Evolutionary conservation across 2,888 invertebrate species (phyloP).

Genomic region (Maniola hyperantus): DNA sequence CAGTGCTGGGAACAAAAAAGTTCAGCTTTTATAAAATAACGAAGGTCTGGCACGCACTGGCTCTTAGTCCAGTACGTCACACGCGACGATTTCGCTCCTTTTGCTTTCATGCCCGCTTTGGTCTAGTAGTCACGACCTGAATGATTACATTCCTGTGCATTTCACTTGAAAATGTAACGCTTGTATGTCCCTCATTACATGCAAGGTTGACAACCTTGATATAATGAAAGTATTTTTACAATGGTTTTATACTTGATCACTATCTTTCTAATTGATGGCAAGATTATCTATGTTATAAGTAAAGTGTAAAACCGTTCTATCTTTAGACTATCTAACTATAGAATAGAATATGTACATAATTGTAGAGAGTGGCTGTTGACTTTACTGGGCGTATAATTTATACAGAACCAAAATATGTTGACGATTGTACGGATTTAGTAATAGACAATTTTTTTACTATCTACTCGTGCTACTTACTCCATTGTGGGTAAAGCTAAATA

Average conservation of each 20-base stretch:
- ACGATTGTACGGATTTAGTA: too few species aligned
- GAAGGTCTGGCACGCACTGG: too few species aligned
- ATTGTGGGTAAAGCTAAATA: too few species aligned
- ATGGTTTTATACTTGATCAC: neutral
- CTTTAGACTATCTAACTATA: neutral
- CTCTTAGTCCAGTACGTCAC: too few species aligned
- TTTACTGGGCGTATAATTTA: too few species aligned
- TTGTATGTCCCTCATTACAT: slow-evolving; percentile 16
- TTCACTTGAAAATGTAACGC: slow-evolving; percentile 26
- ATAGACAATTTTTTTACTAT: too few species aligned
- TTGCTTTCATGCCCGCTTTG: slow-evolving; percentile 40
- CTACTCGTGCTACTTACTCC: too few species aligned
- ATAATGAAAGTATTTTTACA: slow-evolving; percentile 17
- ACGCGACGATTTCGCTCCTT: slow-evolving; percentile 48
- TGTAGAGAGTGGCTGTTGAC: too few species aligned
- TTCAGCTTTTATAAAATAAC: too few species aligned
- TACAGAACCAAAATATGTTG: too few species aligned
- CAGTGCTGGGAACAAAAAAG: too few species aligned
- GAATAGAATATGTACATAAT: neutral
- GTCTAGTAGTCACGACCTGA: slow-evolving; percentile 37
- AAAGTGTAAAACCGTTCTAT: neutral
- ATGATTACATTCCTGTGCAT: slow-evolving; percentile 39
- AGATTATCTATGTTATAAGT: neutral
- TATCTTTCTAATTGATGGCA: neutral
- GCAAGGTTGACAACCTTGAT: slow-evolving; percentile 6